Conservation (phyloP, 1,140 invertebrate species). For the Lepidotrigona ventralis region DNA sequence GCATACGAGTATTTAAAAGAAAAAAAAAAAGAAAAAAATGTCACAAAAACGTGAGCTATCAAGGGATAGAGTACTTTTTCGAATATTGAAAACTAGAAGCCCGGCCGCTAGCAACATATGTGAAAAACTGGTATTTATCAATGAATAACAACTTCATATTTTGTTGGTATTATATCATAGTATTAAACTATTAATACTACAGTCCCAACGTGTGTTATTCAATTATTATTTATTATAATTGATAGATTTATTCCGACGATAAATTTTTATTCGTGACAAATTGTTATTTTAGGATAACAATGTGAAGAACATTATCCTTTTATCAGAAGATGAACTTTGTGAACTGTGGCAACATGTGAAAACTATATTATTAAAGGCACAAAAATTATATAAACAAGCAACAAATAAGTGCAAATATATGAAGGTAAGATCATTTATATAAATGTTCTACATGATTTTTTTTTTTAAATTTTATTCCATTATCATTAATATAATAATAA, state of each 20-base stretch:
- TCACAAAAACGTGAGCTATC: background rate
- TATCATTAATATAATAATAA: background rate
- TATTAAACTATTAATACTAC: background rate
- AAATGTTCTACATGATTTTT: background rate
- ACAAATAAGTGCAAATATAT: slow-evolving; percentile 4
- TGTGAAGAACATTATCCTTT: slow-evolving; percentile 30
- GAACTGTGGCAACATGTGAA: slow-evolving; percentile 48
- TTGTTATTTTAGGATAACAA: slow-evolving; percentile 39
- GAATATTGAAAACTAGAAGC: slow-evolving; percentile 40
- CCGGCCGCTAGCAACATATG: slow-evolving; percentile 23
- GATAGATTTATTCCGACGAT: background rate
- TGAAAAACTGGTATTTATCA: slow-evolving; percentile 51
- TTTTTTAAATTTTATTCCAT: background rate
- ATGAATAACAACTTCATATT: background rate
- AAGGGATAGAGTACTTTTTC: slow-evolving; percentile 32
- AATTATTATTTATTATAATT: background rate
- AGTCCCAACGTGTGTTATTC: background rate
- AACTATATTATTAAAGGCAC: slow-evolving; percentile 30
- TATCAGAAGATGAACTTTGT: slow-evolving; percentile 46
- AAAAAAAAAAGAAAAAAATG: slow-evolving; percentile 1
- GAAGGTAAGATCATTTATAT: slow-evolving; percentile 8
- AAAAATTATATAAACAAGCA: slow-evolving; percentile 22
- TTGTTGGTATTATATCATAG: background rate
- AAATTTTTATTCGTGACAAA: background rate
- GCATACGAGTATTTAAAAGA: background rate